Percentiles rank a stretch among this genome's conserved stretches.
phyloP scores from a whole-genome alignment of 2,888 invertebrate genomes.

The Drosophila fulvimacula region DNA sequence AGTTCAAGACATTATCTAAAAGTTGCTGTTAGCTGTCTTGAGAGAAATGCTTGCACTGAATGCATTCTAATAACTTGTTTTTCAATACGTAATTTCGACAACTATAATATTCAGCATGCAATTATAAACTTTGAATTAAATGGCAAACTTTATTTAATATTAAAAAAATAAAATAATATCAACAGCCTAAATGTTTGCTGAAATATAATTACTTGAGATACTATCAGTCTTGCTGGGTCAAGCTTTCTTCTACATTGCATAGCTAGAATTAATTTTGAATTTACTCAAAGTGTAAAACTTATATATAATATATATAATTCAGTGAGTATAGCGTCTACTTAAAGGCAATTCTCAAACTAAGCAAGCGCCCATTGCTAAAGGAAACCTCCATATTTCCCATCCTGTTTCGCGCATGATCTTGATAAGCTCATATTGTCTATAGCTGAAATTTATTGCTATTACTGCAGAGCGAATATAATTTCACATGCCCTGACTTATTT shows the following conservation, averaged over 20 bases:
- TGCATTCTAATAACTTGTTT: too few species aligned
- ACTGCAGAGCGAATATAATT: background rate
- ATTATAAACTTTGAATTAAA: background rate
- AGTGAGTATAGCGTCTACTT: background rate
- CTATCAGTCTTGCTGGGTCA: background rate
- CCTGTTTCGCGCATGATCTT: background rate
- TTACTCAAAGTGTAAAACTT: background rate
- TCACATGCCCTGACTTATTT: slow-evolving; percentile 8
- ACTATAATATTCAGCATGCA: background rate
- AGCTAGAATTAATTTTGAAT: background rate
- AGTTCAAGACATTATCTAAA: accelerated
- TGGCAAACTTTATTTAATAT: background rate
- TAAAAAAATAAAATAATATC: background rate
- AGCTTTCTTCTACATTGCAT: background rate
- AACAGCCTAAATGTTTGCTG: background rate
- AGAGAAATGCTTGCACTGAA: too few species aligned
- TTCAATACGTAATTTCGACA: background rate
- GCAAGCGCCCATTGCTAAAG: too few species aligned
- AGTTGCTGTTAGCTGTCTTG: too few species aligned
- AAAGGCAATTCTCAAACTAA: background rate
- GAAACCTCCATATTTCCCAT: background rate
- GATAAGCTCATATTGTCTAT: slow-evolving; percentile 1
- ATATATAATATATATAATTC: background rate
- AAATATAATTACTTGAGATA: background rate
- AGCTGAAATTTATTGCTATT: background rate